A percentile compares a stretch with the other conserved stretches of the same genome.
Evolutionary conservation across 2,113 vertebrate genomes (phyloP).

Genomic region (Lycaon pictus): DNA sequence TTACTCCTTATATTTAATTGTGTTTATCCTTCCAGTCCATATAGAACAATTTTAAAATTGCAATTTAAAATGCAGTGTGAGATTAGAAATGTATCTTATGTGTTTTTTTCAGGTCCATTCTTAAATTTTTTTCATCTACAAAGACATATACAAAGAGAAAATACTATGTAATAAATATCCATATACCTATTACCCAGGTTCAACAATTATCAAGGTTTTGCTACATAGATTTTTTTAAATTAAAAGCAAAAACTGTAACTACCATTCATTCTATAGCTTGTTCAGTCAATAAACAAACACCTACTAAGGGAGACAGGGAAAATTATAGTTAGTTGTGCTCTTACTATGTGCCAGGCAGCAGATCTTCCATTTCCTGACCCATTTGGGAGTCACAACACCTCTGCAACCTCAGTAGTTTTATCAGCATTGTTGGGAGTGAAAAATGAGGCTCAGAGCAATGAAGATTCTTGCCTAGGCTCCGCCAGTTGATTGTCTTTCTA

Average conservation of each 20-base stretch:
- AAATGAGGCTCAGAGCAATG: neutral
- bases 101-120: neutral
- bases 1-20: neutral
- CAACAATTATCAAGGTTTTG: conserved; percentile 31
- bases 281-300: neutral
- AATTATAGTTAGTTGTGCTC: neutral
- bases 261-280: neutral
- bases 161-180: neutral
- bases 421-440: neutral
- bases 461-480: neutral
- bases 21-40: neutral
- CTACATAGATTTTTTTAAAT: neutral
- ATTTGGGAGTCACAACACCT: neutral
- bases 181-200: conserved; percentile 25
- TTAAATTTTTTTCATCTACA: neutral
- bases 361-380: neutral
- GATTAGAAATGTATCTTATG: conserved; percentile 11
- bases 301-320: neutral
- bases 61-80: conserved; percentile 41
- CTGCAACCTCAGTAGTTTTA: neutral
- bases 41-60: neutral
- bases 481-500: neutral
- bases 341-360: neutral
- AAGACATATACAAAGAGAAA: conserved; percentile 37
- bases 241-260: neutral